Evolutionary conservation across 1,140 invertebrate genomes (phyloP), one percentile per base, ranked within the genome.

Genomic region (Papilio xuthus): DNA sequence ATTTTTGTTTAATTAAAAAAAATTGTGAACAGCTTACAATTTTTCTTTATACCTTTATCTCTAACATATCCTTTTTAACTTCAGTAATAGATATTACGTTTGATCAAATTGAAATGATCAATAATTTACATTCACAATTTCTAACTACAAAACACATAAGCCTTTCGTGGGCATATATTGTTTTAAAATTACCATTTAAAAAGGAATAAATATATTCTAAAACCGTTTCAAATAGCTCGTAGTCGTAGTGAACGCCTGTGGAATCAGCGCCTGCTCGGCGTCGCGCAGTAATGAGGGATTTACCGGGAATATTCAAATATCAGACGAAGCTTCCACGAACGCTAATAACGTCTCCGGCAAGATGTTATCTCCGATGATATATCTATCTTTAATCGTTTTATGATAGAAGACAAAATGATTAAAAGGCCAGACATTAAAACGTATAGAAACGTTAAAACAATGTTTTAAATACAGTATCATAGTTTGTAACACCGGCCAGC

Each of bases 291-390:
- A 63, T 63, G 60, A 63, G 60, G 60, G 60, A 63, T 63, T 63
- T 63, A 26, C 23, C 60, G 60, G 28, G 60, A 63, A 63, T 63
- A 63, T 63, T 63, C 60, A 63, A 63, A 63, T 63, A 63, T 63
- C 23, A 63, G 60, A 63, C 60, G 60, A 13, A 23, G 20, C 20
- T 60, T 26, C 53, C 23, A 60, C 56, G 26, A 26, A 60, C 56
- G 23, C 56, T 60, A 60, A 60, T 60, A 63, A 28, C 60, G 23
- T 20, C n/a, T 15, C n/a, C 26, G 60, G 23, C 26, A 63, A 63
- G 23, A 63, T 15, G 23, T 32, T 28, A 26, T 63, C 60, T 28
- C 4, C 9, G 60, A 63, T 28, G 60, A 63, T 63, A 63, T 63
- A 63, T 63, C 26, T 63, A 18, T 63, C 60, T 28, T 63, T 60